Base-by-base conservation (phyloP, 2,113 vertebrate species). In the Atherinomorus stipes region DNA sequence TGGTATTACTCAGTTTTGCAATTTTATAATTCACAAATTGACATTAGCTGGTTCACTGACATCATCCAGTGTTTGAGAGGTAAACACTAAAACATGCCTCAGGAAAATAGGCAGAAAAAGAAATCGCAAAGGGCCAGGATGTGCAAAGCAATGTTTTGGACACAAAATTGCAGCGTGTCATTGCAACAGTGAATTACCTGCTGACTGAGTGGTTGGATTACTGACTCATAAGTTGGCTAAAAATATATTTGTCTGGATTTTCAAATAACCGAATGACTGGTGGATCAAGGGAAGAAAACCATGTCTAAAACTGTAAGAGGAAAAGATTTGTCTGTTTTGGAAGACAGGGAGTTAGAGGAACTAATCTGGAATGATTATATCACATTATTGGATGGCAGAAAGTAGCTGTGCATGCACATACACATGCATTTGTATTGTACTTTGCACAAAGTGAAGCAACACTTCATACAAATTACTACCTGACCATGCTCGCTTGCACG, bases 101-200 rank as follows among this genome's bases (percentile, higher is more conserved):
- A 52, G 37, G 38, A 38, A 19, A 40, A 38, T 21, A 51, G 19
- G n/a, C 28, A 18, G 51, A 16, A 40, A 53, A 40, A 83, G 66
- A 45, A 68, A 71, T 40, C 42, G 57, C 61, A 52, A 80, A 84
- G 78, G 77, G 87, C 76, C 50, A 51, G 11, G 60, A 64, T 73
- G 60, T 51, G 44, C 44, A 64, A 74, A 77, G 47, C 37, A 56
- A 31, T 59, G 40, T 40, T 80, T 71, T 72, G 31, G 34, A 51
- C 38, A 52, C 11, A 44, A 22, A 80, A 74, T 58, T 58, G 52
- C 51, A 72, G 34, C 49, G 58, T 61, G 11, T 21, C 23, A 31
- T 44, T 72, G 70, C 58, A 16, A 61, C 40, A 28, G 13, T 58
- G n/a, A 70, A 56, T 50, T 76, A 65, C 50, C 25, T 31, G 23